These are phyloP conservation scores for Sebastes variabilis DNA, from an alignment of 2,797 vertebrate species.

Conservation along the genomic window DNA sequence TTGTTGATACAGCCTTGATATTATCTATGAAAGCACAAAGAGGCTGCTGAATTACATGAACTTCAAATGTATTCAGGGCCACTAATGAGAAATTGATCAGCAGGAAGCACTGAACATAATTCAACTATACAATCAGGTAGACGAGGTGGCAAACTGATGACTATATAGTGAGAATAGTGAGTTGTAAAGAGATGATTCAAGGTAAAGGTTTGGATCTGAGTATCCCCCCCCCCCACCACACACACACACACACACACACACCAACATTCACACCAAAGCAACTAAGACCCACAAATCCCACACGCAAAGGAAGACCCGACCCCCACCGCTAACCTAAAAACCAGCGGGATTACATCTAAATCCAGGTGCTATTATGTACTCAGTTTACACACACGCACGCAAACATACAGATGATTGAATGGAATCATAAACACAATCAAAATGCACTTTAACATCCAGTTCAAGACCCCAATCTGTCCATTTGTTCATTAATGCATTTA, in stretches of 20 bases:
- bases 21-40: background rate
- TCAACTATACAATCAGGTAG: background rate
- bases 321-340: slow-evolving; percentile 55
- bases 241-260: background rate
- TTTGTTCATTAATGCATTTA: background rate
- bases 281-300: slow-evolving; percentile 51
- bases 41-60: background rate
- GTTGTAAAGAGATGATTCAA: slow-evolving; percentile 1
- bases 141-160: background rate
- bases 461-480: background rate
- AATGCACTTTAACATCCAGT: background rate
- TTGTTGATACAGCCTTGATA: background rate
- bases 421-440: slow-evolving; percentile 12
- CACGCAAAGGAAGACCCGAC: slow-evolving; percentile 29
- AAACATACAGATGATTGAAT: background rate
- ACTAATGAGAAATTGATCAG: background rate
- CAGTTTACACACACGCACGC: slow-evolving; percentile 14
- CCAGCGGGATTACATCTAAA: slow-evolving; percentile 70
- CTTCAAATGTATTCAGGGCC: background rate
- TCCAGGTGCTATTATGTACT: slow-evolving; percentile 51
- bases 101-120: background rate
- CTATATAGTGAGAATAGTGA: background rate
- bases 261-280: slow-evolving; percentile 10
- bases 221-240: background rate
- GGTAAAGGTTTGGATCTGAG: background rate